Evolutionary conservation across 2,113 vertebrate genomes (phyloP).

Genomic region (Corydoras maculifer): DNA sequence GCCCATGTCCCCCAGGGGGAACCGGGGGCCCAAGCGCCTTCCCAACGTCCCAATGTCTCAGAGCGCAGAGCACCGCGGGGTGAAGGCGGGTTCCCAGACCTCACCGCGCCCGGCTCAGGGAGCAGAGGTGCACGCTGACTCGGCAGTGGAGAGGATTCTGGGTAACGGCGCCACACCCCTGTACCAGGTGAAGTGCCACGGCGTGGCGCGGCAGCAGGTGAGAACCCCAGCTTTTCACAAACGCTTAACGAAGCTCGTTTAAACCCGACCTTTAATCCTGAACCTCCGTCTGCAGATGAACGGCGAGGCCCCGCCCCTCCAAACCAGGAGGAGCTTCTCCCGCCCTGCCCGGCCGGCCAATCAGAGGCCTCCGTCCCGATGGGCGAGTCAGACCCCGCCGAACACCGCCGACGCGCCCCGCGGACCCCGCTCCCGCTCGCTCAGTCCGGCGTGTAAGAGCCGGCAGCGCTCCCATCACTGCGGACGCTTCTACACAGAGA

Average conservation of each 20-base stretch:
- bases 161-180: constrained; percentile 59
- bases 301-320: constrained; percentile 46
- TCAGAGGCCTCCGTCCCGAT: constrained; percentile 86
- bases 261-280: background rate
- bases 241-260: no score
- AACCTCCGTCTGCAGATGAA: constrained; percentile 43
- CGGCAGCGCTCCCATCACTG: constrained; percentile 33
- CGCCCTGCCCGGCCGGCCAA: constrained; percentile 88
- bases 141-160: constrained; percentile 75
- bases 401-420: constrained; percentile 56
- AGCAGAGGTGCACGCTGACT: constrained; percentile 70
- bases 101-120: constrained; percentile 56
- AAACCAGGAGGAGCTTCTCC: constrained; percentile 74
- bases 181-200: constrained; percentile 59
- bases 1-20: constrained; percentile 48
- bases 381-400: constrained; percentile 71
- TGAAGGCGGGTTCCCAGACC: constrained; percentile 17
- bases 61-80: constrained; percentile 21
- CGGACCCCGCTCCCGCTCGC: constrained; percentile 51
- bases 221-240: background rate
- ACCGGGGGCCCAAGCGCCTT: constrained; percentile 50
- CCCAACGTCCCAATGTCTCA: constrained; percentile 53
- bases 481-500: constrained; percentile 64
- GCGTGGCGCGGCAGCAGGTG: constrained; percentile 59
- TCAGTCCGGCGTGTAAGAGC: constrained; percentile 57